Percentiles rank a stretch among this genome's conserved stretches.
Conservation (phyloP, 2,113 vertebrate species). For the Eretmodus cyanostictus region DNA sequence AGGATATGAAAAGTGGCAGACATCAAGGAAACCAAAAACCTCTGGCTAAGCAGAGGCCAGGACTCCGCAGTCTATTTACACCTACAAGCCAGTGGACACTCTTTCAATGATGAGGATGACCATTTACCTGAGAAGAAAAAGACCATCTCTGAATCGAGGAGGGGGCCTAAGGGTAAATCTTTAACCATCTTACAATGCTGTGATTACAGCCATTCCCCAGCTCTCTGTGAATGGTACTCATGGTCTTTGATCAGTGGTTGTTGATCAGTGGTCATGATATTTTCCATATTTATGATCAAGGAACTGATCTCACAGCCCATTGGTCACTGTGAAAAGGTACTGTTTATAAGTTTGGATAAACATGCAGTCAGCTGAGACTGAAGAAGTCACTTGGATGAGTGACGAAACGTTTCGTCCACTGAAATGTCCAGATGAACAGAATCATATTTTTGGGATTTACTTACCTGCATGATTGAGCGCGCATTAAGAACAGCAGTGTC, state of each 20-base stretch:
- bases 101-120: background rate
- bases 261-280: background rate
- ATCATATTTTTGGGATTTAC: fast-evolving
- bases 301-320: background rate
- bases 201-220: background rate
- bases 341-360: background rate
- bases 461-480: fast-evolving
- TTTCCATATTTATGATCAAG: background rate
- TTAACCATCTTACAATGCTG: background rate
- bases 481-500: background rate
- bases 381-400: background rate
- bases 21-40: background rate
- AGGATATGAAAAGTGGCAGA: background rate
- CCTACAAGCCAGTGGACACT: background rate
- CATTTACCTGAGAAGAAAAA: background rate
- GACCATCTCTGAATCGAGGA: background rate
- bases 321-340: background rate
- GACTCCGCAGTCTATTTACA: fast-evolving
- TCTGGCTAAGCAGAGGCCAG: background rate
- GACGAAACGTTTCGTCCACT: background rate
- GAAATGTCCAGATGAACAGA: background rate
- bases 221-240: background rate
- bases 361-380: background rate
- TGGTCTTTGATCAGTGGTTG: fast-evolving
- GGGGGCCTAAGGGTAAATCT: fast-evolving